Percentiles rank a stretch among this genome's conserved stretches.
Evolutionary conservation across 2,888 invertebrate species (phyloP).

Genomic region (Nomada hirtipes): DNA sequence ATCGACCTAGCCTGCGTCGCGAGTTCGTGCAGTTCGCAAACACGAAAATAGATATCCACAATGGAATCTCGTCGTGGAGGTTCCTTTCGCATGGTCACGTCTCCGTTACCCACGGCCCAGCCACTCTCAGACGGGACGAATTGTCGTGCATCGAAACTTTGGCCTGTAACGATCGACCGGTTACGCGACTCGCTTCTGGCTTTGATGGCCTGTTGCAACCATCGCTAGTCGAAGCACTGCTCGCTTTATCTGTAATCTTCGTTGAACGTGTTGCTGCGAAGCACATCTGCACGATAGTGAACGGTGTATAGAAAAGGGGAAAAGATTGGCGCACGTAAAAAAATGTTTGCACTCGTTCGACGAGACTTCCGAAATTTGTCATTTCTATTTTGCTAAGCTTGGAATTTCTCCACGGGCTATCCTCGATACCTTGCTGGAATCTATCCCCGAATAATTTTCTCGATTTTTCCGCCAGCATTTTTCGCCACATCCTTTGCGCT

Average conservation of each 20-base stretch:
- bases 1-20: constrained; percentile 28
- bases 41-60: constrained; percentile 62
- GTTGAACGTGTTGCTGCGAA: too few species aligned
- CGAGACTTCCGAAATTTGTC: too few species aligned
- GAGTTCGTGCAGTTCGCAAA: constrained; percentile 52
- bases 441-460: too few species aligned
- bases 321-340: too few species aligned
- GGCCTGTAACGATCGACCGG: constrained; percentile 70
- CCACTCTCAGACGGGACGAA: constrained; percentile 45
- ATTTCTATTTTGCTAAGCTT: too few species aligned
- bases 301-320: too few species aligned
- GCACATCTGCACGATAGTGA: too few species aligned
- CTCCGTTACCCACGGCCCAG: constrained; percentile 35
- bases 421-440: too few species aligned
- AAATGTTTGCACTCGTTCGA: too few species aligned
- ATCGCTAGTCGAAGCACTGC: constrained; percentile 7
- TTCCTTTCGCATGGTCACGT: constrained; percentile 60
- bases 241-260: background rate
- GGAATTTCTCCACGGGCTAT: too few species aligned
- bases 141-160: constrained; percentile 65
- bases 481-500: too few species aligned
- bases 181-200: constrained; percentile 69
- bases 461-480: too few species aligned
- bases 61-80: constrained; percentile 46
- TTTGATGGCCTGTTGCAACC: constrained; percentile 71